These are phyloP conservation scores for Paramisgurnus dabryanus DNA, from an alignment of 2,113 vertebrate species.

Conservation along the genomic window DNA sequence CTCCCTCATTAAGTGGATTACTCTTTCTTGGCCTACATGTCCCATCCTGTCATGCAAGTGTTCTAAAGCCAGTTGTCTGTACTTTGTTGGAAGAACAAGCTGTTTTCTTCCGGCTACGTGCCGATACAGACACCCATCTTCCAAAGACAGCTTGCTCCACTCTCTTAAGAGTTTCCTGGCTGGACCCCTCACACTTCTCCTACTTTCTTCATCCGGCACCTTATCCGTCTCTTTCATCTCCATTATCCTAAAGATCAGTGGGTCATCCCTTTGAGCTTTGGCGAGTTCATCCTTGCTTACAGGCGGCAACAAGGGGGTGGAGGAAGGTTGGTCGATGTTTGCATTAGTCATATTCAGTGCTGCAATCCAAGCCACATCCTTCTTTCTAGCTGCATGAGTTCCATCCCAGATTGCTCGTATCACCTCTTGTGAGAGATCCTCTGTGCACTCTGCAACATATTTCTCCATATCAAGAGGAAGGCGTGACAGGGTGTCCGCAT, in stretches of 20 bases:
- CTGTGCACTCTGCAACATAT: neutral
- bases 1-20: neutral
- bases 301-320: neutral
- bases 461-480: neutral
- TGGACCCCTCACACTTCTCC: too few species aligned
- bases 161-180: too few species aligned
- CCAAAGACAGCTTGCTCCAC: neutral
- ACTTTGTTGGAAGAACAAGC: neutral
- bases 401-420: neutral
- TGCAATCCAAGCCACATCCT: neutral
- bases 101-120: neutral
- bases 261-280: neutral
- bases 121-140: neutral
- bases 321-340: neutral
- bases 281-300: neutral
- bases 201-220: too few species aligned
- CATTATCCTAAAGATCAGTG: too few species aligned
- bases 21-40: neutral
- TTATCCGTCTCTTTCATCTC: too few species aligned
- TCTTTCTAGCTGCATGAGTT: neutral
- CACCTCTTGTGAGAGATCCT: neutral
- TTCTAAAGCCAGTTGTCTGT: neutral
- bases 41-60: neutral
- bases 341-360: neutral
- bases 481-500: constrained; percentile 8